Percentiles rank a stretch among this genome's conserved stretches.
phyloP scores from a whole-genome alignment of 1,140 invertebrate genomes.

The Teleogryllus occipitalis region DNA sequence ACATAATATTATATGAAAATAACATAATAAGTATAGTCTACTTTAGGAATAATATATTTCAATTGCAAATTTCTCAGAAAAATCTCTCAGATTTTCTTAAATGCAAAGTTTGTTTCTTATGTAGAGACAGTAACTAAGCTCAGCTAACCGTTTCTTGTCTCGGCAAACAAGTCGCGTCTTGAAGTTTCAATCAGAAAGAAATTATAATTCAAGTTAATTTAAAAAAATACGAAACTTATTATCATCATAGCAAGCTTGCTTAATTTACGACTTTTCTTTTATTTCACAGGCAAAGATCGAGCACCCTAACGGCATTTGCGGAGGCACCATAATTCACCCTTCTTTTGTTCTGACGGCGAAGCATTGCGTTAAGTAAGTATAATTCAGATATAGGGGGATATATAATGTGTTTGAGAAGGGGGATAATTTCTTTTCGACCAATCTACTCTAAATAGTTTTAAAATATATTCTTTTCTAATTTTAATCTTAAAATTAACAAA shows the following conservation, averaged over 20 bases:
- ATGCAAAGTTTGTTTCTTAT: neutral
- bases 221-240: neutral
- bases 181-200: neutral
- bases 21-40: too few species aligned
- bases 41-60: too few species aligned
- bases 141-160: neutral
- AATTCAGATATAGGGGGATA: too few species aligned
- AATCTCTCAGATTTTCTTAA: too few species aligned
- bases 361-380: neutral
- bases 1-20: too few species aligned
- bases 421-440: too few species aligned
- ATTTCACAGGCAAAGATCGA: neutral
- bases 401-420: too few species aligned
- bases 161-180: neutral
- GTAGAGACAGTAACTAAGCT: neutral
- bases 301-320: neutral
- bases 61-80: too few species aligned
- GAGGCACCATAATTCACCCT: neutral
- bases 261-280: neutral
- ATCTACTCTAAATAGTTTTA: too few species aligned
- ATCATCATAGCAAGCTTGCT: neutral
- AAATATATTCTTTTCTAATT: too few species aligned
- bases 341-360: neutral
- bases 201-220: neutral
- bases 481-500: too few species aligned